These are phyloP conservation scores for Aplochiton taeniatus DNA, from an alignment of 2,797 vertebrate genomes.

Conservation along the genomic window DNA sequence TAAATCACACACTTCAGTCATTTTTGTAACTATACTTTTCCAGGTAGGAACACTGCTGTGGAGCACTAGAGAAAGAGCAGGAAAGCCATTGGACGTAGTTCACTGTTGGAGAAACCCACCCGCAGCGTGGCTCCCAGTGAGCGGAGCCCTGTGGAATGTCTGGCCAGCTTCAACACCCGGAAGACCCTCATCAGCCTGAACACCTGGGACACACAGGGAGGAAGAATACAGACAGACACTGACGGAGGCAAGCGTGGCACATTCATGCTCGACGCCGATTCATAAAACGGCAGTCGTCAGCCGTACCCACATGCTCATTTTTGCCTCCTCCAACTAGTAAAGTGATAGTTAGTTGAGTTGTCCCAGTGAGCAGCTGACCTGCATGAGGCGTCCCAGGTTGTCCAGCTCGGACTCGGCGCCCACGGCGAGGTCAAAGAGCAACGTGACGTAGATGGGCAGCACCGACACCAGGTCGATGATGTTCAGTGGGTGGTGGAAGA, in stretches of 20 bases:
- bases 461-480: conserved; percentile 93
- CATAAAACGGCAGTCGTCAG: too few species aligned
- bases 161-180: conserved; percentile 92
- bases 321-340: too few species aligned
- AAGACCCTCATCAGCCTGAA: conserved; percentile 95
- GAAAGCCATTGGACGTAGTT: too few species aligned
- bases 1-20: too few species aligned
- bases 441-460: conserved; percentile 91
- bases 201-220: conserved; percentile 58
- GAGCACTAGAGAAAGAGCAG: neutral
- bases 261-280: too few species aligned
- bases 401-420: conserved; percentile 83
- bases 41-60: neutral
- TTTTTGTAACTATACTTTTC: too few species aligned
- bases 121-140: conserved; percentile 73
- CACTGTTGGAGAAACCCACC: too few species aligned
- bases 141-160: conserved; percentile 93
- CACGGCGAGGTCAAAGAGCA: conserved; percentile 81
- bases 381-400: conserved; percentile 87
- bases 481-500: conserved; percentile 92
- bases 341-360: too few species aligned
- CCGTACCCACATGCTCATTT: too few species aligned
- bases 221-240: neutral
- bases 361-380: conserved; percentile 59
- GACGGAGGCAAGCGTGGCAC: too few species aligned